Conservation (phyloP, 2,113 vertebrate species). For the Tyrannus savana region DNA sequence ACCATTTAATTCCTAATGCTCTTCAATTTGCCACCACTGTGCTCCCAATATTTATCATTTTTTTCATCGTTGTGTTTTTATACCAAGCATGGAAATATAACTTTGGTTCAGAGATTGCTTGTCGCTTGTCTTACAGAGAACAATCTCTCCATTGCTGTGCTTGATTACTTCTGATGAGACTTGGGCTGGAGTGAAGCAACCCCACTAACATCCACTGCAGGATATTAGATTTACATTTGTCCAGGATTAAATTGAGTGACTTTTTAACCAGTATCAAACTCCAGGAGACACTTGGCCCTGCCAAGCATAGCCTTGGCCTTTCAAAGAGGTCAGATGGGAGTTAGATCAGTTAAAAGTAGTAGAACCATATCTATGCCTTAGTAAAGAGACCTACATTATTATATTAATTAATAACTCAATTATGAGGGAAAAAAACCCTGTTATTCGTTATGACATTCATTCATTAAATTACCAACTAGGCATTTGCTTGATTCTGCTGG, state of each 20-base stretch:
- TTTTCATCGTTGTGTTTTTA: neutral
- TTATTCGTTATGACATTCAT: neutral
- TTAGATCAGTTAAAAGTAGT: neutral
- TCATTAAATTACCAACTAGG: neutral
- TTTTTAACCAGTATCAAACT: neutral
- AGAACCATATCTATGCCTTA: neutral
- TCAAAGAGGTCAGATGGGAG: neutral
- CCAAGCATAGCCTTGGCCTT: neutral
- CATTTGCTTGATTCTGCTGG: neutral
- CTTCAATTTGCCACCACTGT: constrained; percentile 28
- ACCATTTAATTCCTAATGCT: constrained; percentile 27
- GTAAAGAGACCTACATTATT: neutral
- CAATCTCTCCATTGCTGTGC: neutral
- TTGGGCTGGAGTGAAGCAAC: neutral
- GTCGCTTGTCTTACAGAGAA: neutral
- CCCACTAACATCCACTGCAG: neutral
- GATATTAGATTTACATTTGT: neutral
- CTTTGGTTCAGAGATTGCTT: constrained; percentile 9
- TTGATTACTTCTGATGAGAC: neutral
- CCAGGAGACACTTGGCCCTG: neutral
- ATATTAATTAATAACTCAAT: neutral
- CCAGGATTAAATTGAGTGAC: neutral
- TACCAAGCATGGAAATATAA: neutral
- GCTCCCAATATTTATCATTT: neutral
- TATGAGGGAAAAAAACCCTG: neutral